Conservation (phyloP, 2,888 invertebrate genomes). For the Bombyx huttoni region DNA sequence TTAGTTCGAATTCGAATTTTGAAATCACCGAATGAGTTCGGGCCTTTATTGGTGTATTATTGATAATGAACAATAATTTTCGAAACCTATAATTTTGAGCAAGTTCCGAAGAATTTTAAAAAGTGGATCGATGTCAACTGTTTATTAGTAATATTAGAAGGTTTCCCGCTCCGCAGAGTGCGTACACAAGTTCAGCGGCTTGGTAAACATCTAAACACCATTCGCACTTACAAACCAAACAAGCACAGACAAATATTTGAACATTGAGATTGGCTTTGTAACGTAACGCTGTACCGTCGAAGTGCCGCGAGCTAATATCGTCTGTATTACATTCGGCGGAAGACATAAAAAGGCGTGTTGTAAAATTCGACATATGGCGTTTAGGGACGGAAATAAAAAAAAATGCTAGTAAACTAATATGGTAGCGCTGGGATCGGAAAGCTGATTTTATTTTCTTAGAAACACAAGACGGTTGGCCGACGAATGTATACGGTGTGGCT, state of each 20-base stretch:
- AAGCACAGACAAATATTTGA: slow-evolving; percentile 65
- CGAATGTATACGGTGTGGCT: slow-evolving; percentile 15
- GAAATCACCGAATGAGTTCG: slow-evolving; percentile 43
- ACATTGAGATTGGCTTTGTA: slow-evolving; percentile 50
- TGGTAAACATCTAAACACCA: slow-evolving; percentile 66
- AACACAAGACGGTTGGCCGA: slow-evolving; percentile 29
- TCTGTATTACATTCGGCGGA: slow-evolving; percentile 27
- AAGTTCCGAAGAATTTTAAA: slow-evolving; percentile 10
- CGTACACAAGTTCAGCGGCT: slow-evolving; percentile 59
- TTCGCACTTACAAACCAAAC: slow-evolving; percentile 70
- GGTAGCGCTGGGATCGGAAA: slow-evolving; percentile 50
- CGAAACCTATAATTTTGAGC: slow-evolving; percentile 6
- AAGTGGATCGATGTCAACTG: slow-evolving; percentile 48
- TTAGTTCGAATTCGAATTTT: slow-evolving; percentile 50
- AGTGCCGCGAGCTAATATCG: slow-evolving; percentile 31
- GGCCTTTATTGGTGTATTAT: slow-evolving; percentile 18
- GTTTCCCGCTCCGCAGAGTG: slow-evolving; percentile 28
- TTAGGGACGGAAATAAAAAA: slow-evolving; percentile 24
- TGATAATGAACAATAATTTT: slow-evolving; percentile 19
- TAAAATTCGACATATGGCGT: slow-evolving; percentile 20
- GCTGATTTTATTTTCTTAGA: slow-evolving; percentile 55
- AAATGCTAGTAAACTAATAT: slow-evolving; percentile 54
- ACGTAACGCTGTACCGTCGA: slow-evolving; percentile 31
- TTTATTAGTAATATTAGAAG: slow-evolving; percentile 56
- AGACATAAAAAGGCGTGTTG: slow-evolving; percentile 22